Base-by-base conservation (phyloP, 2,113 vertebrate genomes). In the Melanostigma gelatinosum region DNA sequence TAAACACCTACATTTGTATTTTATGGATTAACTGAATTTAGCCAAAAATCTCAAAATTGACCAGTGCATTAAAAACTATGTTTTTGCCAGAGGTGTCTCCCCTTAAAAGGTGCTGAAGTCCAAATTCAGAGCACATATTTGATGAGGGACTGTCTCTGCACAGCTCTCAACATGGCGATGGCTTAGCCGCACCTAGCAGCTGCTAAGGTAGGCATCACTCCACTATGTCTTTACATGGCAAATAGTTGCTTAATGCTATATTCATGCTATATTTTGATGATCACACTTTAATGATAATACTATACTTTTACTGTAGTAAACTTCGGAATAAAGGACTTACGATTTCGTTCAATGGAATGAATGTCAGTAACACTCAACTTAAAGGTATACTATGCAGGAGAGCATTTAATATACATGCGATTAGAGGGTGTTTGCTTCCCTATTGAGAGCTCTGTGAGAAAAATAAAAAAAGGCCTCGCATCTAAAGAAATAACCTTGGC, bases 401-500 rank as follows among this genome's bases (percentile, higher is more conserved):
- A 77, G 54, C 57, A 75, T 58, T 74, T 79, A 91, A 90, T 86
- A 86, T 81, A 85, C 76, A 87, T 83, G 79, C 82, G 70, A 69
- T 82, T 29, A 75, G 79, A 88, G 80, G 61, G 55, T 61, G 62
- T 75, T 70, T 75, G 72, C 44, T 40, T 72, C 42, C 60, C 67
- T 60, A 72, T 74, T 58, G 68, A 80, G 65, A 58, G n/a, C 44
- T 72, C 50, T 78, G 44, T 29, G 32, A 69, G 58, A 0, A 10
- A 60, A 32, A 32, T 32, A n/a, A 78, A 64, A 64, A 82, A 48
- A 32, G 3, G 5, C 3, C 42, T 63, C 54, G 67, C 29, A 78
- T 90, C 81, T 78, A 65, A 86, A 89, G 87, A 91, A 88, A 84
- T 85, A 89, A 93, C 92, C 92, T 93, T 93, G 84, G 50, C 82